Conservation (phyloP, 2,888 invertebrate genomes). For the Lepidonotus clava region DNA sequence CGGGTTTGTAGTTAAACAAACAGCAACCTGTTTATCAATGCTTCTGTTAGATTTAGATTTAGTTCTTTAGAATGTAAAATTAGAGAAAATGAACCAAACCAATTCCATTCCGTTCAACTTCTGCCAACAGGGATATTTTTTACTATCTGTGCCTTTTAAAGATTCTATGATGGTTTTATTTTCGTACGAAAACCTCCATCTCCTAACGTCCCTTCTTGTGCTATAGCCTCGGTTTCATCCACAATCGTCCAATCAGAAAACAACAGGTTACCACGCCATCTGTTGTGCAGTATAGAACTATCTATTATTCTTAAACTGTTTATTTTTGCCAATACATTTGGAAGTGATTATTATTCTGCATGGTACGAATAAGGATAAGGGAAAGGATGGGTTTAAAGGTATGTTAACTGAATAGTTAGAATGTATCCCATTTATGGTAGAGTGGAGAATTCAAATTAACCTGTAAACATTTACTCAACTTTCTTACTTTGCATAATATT, state of each 20-base stretch:
- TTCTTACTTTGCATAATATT: too few species aligned
- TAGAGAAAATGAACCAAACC: background rate
- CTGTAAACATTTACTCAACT: too few species aligned
- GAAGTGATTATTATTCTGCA: background rate
- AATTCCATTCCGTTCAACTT: constrained; percentile 6
- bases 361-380: too few species aligned
- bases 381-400: too few species aligned
- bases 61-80: background rate
- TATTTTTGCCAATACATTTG: constrained; percentile 9
- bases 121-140: constrained; percentile 23
- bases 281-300: background rate
- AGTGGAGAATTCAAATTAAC: too few species aligned
- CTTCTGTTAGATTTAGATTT: background rate
- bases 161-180: background rate
- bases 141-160: constrained; percentile 28
- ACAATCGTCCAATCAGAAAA: background rate
- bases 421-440: too few species aligned
- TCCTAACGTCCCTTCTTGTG: background rate
- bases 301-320: background rate
- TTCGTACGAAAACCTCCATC: background rate
- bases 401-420: too few species aligned
- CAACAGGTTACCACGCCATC: background rate
- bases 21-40: background rate
- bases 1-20: background rate
- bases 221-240: background rate